Evolutionary conservation across 2,888 invertebrate genomes (phyloP).

Genomic region (Ochropleura leucogaster): DNA sequence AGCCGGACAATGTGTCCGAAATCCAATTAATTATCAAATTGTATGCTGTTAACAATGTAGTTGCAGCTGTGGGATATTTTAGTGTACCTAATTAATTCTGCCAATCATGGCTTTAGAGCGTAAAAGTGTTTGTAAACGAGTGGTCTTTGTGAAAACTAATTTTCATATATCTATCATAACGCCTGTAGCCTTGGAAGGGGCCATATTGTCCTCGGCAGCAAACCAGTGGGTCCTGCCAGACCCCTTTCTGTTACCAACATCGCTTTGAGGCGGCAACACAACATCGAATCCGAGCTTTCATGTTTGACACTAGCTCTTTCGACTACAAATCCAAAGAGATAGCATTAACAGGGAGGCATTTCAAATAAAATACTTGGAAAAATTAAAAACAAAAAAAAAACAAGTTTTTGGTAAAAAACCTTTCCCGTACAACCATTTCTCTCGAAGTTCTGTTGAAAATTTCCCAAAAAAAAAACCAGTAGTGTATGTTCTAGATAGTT

Average conservation of each 20-base stretch:
- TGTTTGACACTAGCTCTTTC: background rate
- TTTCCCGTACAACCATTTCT: too few species aligned
- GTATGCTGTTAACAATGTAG: slow-evolving; percentile 6
- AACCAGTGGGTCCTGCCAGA: too few species aligned
- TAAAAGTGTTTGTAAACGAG: background rate
- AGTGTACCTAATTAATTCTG: slow-evolving; percentile 11
- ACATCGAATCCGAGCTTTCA: background rate
- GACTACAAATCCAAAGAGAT: background rate
- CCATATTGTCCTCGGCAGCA: too few species aligned
- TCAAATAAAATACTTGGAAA: too few species aligned
- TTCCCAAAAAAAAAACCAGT: too few species aligned
- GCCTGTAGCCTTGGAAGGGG: too few species aligned
- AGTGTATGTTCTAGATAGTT: background rate
- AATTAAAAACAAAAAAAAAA: too few species aligned
- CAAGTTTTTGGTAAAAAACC: too few species aligned
- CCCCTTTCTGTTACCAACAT: background rate
- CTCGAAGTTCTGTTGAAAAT: too few species aligned
- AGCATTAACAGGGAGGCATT: background rate
- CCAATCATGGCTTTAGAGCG: background rate
- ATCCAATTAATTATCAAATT: slow-evolving; percentile 42
- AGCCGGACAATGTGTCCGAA: slow-evolving; percentile 17
- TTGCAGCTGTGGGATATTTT: slow-evolving; percentile 17
- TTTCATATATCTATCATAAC: background rate
- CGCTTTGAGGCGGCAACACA: too few species aligned
- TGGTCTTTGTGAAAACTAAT: background rate